Evolutionary conservation across 2,113 vertebrate genomes (phyloP).

Genomic region (Chauna torquata): DNA sequence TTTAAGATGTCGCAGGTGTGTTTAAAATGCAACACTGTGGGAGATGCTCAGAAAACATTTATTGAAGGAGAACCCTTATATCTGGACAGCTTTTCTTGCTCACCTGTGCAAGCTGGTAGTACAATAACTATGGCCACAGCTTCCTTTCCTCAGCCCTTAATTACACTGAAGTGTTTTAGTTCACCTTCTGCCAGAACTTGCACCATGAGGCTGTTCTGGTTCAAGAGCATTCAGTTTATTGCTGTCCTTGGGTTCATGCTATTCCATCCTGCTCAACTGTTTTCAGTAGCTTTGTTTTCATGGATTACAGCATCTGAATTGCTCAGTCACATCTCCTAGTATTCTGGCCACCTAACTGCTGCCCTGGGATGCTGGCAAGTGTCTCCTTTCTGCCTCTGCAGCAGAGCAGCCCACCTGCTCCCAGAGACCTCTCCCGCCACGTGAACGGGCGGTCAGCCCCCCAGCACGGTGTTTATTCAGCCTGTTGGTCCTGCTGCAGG

Average conservation of each 20-base stretch:
- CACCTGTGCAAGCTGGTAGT: not conserved
- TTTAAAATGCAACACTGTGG: not conserved
- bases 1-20: not conserved
- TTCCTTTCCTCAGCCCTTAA: not conserved
- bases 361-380: not conserved
- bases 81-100: not conserved
- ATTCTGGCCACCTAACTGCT: not conserved
- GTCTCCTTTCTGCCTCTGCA: not conserved
- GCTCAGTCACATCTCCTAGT: not conserved
- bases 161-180: not conserved
- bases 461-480: not conserved
- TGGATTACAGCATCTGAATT: not conserved
- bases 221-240: not conserved
- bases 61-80: not conserved
- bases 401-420: not conserved
- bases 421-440: not conserved
- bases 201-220: not conserved
- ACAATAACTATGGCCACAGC: not conserved
- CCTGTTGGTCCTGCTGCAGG: accelerated
- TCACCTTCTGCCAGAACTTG: not conserved
- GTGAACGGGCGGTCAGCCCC: not conserved
- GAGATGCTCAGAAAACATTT: not conserved
- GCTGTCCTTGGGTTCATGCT: not conserved
- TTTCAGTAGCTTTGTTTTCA: not conserved
- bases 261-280: not conserved